These are phyloP conservation scores for Eledona agricola DNA, from an alignment of 2,888 invertebrate species.

Conservation along the genomic window DNA sequence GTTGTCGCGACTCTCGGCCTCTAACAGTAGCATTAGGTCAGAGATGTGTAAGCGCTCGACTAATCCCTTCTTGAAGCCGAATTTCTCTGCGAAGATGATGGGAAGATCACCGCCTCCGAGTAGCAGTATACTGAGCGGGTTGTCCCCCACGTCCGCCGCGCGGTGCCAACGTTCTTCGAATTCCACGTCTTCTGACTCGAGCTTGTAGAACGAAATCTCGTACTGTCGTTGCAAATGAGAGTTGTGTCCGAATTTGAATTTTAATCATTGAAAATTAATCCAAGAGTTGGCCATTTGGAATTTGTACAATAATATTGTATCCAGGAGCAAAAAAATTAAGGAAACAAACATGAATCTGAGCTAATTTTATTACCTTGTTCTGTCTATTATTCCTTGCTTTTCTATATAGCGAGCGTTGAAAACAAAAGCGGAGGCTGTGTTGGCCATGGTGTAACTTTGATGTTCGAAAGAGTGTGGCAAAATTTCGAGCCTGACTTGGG, in stretches of 20 bases:
- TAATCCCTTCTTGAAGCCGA: conserved; percentile 59
- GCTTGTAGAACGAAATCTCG: conserved; percentile 57
- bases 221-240: no score
- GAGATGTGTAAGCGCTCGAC: conserved; percentile 57
- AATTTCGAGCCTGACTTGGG: no score
- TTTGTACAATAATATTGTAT: no score
- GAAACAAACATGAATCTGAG: no score
- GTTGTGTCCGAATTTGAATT: background rate
- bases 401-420: no score
- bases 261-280: background rate
- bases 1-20: conserved; percentile 57
- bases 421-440: no score
- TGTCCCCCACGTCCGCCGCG: conserved; percentile 65
- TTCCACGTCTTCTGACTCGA: conserved; percentile 58
- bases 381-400: no score
- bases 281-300: no score
- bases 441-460: no score
- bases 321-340: no score
- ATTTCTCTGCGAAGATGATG: conserved; percentile 58
- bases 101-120: conserved; percentile 67
- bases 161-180: conserved; percentile 54
- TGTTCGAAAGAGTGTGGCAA: no score
- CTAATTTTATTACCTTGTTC: no score
- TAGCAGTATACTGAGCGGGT: conserved; percentile 66
- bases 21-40: conserved; percentile 60